These are phyloP conservation scores for Theristicus caerulescens DNA, from an alignment of 2,113 vertebrate species.

Conservation along the genomic window DNA sequence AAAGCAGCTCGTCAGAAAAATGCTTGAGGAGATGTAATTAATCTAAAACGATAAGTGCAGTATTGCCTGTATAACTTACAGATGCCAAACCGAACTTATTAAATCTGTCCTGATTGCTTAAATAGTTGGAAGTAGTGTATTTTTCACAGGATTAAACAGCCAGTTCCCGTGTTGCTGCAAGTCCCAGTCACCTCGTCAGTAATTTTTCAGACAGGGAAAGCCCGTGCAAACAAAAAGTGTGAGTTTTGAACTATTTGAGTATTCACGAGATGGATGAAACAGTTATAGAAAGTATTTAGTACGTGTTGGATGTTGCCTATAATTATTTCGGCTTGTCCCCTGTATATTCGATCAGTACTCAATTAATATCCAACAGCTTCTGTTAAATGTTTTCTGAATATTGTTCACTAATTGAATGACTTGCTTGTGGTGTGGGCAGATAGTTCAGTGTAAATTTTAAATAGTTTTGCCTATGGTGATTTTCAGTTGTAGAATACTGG, in stretches of 20 bases:
- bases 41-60: fast-evolving
- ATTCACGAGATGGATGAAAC: neutral
- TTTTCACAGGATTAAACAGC: neutral
- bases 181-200: fast-evolving
- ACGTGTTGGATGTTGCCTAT: neutral
- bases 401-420: neutral
- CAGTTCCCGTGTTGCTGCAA: neutral
- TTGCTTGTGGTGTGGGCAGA: neutral
- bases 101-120: neutral
- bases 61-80: neutral
- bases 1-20: neutral
- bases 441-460: neutral
- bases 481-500: neutral
- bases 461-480: neutral
- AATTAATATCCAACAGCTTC: neutral
- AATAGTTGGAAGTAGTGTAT: fast-evolving
- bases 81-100: neutral
- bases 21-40: neutral
- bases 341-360: neutral
- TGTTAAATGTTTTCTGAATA: neutral
- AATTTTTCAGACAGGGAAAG: fast-evolving
- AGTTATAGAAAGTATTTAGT: neutral
- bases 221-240: neutral
- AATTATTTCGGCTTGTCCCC: neutral
- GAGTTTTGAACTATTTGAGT: neutral